Percentiles rank a stretch among this genome's conserved stretches.
phyloP scores from a whole-genome alignment of 2,113 vertebrate genomes.

The Prinia subflava region DNA sequence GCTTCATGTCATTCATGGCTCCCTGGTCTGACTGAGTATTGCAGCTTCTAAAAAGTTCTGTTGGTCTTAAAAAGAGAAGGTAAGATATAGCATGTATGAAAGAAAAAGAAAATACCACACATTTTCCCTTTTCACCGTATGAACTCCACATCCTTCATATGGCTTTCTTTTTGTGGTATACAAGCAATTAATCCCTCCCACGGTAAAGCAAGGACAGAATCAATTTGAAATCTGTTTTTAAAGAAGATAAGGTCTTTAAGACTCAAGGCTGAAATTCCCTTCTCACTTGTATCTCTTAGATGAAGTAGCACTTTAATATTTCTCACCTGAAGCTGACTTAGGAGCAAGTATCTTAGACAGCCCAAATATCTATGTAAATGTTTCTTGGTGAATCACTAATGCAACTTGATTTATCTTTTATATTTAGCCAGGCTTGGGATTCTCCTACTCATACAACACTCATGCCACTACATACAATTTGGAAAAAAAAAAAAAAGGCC shows the following conservation, averaged over 20 bases:
- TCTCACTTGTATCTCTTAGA: background rate
- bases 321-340: background rate
- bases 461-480: background rate
- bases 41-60: conserved; percentile 96
- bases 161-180: background rate
- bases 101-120: background rate
- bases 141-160: background rate
- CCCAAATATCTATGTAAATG: background rate
- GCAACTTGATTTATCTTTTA: background rate
- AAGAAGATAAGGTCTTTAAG: background rate
- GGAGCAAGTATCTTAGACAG: background rate
- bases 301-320: background rate
- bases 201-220: background rate
- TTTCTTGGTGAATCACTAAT: background rate
- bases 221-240: background rate
- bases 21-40: conserved; percentile 97
- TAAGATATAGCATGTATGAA: background rate
- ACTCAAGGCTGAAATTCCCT: background rate
- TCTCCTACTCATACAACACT: background rate
- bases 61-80: conserved; percentile 79
- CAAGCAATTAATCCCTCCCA: background rate
- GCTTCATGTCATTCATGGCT: conserved; percentile 96
- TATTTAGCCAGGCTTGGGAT: background rate
- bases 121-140: background rate
- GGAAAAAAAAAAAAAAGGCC: background rate